Conservation (phyloP, 2,888 invertebrate species). For the Pediacus dermestoides region DNA sequence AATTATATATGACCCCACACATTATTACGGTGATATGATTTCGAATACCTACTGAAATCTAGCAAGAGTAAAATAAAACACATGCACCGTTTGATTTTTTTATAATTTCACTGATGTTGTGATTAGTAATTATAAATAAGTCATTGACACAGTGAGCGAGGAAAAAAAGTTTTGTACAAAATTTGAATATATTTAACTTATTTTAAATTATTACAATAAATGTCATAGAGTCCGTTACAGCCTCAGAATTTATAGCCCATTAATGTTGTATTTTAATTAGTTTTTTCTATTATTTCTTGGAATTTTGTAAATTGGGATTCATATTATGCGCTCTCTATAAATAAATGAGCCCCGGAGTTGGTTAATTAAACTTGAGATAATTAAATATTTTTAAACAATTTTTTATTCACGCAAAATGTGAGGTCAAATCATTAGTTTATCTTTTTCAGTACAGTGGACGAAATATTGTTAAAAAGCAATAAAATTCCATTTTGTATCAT, state of each 20-base stretch:
- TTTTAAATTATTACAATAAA: conserved; percentile 5
- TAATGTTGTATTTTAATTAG: conserved; percentile 6
- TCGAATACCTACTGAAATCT: too few relatives aligned
- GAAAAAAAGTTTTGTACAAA: too few relatives aligned
- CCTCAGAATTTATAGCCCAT: conserved; percentile 4
- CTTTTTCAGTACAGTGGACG: too few relatives aligned
- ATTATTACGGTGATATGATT: conserved; percentile 14
- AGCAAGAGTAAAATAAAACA: too few relatives aligned
- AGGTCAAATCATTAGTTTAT: too few relatives aligned
- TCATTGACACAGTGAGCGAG: too few relatives aligned
- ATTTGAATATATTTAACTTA: conserved; percentile 3
- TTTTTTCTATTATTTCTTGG: conserved; percentile 3
- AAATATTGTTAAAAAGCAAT: too few relatives aligned
- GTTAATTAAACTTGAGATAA: conserved; percentile 2
- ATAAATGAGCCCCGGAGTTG: conserved; percentile 1
- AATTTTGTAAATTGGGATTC: conserved; percentile 6
- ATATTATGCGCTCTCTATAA: not conserved
- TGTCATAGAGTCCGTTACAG: conserved; percentile 5
- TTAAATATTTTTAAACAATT: not conserved
- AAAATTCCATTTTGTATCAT: too few relatives aligned
- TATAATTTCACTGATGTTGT: too few relatives aligned
- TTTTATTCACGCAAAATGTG: not conserved
- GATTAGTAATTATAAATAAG: too few relatives aligned
- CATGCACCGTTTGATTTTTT: too few relatives aligned
- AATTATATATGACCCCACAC: conserved; percentile 32